Conservation (phyloP, 2,888 invertebrate species). For the Lepidochrysops patricia region DNA sequence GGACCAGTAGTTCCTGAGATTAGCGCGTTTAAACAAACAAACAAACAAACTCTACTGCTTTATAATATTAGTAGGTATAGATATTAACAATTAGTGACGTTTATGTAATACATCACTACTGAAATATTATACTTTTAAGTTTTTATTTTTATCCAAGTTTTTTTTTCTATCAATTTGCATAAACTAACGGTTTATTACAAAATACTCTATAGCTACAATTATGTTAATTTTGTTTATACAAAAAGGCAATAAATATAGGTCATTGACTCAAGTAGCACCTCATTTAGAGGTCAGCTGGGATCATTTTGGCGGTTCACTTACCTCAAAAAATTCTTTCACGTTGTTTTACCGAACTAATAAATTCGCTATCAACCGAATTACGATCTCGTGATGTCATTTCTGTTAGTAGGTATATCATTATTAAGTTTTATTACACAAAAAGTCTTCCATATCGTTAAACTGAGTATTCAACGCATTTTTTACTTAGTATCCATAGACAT, state of each 20-base stretch:
- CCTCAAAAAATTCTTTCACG: slow-evolving; percentile 17
- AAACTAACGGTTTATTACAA: neutral
- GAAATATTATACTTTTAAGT: too few relatives aligned
- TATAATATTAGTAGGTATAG: too few relatives aligned
- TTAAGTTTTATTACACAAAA: neutral
- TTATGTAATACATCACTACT: too few relatives aligned
- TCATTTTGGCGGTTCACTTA: slow-evolving; percentile 20
- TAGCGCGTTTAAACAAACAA: too few relatives aligned
- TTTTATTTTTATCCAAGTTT: neutral
- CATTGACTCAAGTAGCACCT: slow-evolving; percentile 1
- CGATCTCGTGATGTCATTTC: slow-evolving; percentile 1
- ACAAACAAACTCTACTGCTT: too few relatives aligned
- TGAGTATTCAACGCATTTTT: too few relatives aligned
- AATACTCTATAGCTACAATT: neutral
- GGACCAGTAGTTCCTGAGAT: too few relatives aligned
- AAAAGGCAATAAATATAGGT: neutral
- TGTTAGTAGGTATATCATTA: neutral
- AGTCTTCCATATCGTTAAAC: neutral
- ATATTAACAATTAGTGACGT: too few relatives aligned
- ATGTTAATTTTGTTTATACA: neutral
- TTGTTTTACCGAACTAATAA: slow-evolving; percentile 16
- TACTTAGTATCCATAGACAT: too few relatives aligned
- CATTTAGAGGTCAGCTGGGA: neutral
- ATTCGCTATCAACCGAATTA: slow-evolving; percentile 13
- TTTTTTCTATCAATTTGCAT: neutral